phyloP scores from a whole-genome alignment of 1,140 invertebrate genomes.

The Macrocentrus cingulum region DNA sequence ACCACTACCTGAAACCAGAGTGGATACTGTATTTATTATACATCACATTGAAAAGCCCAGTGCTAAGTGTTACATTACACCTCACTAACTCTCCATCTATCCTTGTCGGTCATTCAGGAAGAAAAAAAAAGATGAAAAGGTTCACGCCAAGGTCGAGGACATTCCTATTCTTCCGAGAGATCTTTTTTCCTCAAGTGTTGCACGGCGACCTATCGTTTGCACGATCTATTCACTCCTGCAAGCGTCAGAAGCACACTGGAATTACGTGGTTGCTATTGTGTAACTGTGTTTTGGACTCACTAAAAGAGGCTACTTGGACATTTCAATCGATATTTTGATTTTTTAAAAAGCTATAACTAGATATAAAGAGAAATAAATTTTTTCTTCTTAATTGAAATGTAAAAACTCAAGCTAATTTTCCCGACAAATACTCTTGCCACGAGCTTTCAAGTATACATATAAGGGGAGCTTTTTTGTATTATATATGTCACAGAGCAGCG shows the following conservation, averaged over 20 bases:
- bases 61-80: conserved; percentile 46
- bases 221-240: conserved; percentile 34
- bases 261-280: too few relatives aligned
- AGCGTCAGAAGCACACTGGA: neutral
- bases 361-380: neutral
- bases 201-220: conserved; percentile 32
- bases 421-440: conserved; percentile 11
- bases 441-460: too few relatives aligned
- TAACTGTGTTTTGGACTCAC: too few relatives aligned
- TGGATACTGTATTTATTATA: conserved; percentile 15
- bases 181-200: conserved; percentile 8
- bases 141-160: conserved; percentile 16
- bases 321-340: too few relatives aligned
- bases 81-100: conserved; percentile 8
- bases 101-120: neutral
- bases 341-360: too few relatives aligned
- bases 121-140: too few relatives aligned
- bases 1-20: conserved; percentile 35
- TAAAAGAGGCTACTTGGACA: too few relatives aligned
- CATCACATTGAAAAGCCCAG: conserved; percentile 23
- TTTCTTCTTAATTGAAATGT: neutral
- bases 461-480: neutral
- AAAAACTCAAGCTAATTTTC: conserved; percentile 10
- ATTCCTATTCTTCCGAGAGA: neutral
- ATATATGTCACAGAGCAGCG: neutral